Evolutionary conservation across 2,888 invertebrate species (phyloP), one percentile per base, ranked within the genome.

Genomic region (Phyto melanocephala): DNA sequence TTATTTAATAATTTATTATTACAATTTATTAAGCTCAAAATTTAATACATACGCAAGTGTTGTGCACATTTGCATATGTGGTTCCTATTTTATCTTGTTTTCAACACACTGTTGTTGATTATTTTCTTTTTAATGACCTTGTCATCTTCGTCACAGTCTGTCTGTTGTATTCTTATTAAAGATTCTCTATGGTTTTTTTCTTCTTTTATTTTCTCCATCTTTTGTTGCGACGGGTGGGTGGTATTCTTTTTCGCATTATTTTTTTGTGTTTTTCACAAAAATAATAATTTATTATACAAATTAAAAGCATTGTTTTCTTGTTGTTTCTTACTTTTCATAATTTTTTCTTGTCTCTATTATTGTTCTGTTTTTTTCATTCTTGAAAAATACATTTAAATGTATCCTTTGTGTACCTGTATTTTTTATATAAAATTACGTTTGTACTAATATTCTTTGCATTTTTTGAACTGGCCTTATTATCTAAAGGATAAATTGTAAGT

Each of bases 111-210:
- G n/a, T 50, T 22, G 15, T 47, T 63, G 28, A 47, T 47, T 63
- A 63, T 33, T 33, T 33, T 22, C 33, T 63, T 63, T 63, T 47
- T 63, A 47, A 63, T 33, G 63, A 47, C 63, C 63, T 63, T 63
- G 47, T 20, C 28, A n/a, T 28, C 28, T 6, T 56, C 17, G 4
- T 33, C 2, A 2, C 17, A 15, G 8, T 15, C 1, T 54, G 52
- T 2, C n/a, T 28, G 24, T n/a, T 15, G 28, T 28, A 15, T 62
- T n/a, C 10, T 10, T 11, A 10, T 42, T 45, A 37, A 17, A 17
- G 13, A 20, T 37, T 35, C 8, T 35, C 22, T 35, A n/a, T n/a
- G 5, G 17, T 28, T 1, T 45, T 1, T 24, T 42, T 28, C 15
- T 11, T 22, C n/a, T 62, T 7, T 22, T 11, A 17, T 37, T 40